A percentile compares a stretch with the other conserved stretches of the same genome.
These are phyloP conservation scores for Thalassophryne amazonica DNA, from an alignment of 2,797 vertebrate genomes.

Conservation along the genomic window DNA sequence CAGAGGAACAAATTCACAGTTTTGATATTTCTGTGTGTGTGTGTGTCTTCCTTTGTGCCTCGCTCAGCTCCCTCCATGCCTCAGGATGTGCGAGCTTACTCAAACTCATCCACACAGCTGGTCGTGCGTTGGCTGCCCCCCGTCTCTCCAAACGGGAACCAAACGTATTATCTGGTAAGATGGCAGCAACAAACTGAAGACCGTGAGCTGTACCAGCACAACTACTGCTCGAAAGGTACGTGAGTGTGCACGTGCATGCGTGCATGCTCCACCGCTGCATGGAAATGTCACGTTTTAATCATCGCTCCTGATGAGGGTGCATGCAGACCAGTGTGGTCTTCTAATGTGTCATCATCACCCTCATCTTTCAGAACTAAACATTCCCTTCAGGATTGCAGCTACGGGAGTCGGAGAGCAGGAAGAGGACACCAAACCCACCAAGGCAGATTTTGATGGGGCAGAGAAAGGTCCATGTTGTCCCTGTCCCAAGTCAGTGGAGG, in stretches of 20 bases:
- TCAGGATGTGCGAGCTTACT: conserved; percentile 89
- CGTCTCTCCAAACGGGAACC: conserved; percentile 89
- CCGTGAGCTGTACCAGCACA: conserved; percentile 90
- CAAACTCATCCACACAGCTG: conserved; percentile 92
- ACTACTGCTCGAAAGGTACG: conserved; percentile 96
- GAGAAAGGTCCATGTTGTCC: conserved; percentile 89
- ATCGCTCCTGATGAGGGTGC: not conserved
- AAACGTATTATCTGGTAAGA: conserved; percentile 92
- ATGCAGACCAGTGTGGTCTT: not conserved
- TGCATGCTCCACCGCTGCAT: too few species aligned
- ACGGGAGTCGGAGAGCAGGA: conserved; percentile 86
- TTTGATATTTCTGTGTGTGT: too few species aligned
- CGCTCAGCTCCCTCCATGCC: conserved; percentile 90
- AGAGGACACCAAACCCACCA: conserved; percentile 86
- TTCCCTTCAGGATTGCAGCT: conserved; percentile 88
- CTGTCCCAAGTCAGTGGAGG: conserved; percentile 90
- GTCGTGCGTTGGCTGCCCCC: conserved; percentile 96
- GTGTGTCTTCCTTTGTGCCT: not conserved
- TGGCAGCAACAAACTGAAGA: conserved; percentile 97
- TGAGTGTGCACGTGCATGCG: not conserved
- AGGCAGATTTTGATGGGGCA: conserved; percentile 79
- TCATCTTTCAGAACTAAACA: conserved; percentile 83
- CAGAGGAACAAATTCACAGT: not conserved
- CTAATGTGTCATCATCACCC: not conserved
- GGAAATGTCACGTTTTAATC: too few species aligned